phyloP scores from a whole-genome alignment of 2,888 invertebrate species.

The Hemistola chrysoprasaria region DNA sequence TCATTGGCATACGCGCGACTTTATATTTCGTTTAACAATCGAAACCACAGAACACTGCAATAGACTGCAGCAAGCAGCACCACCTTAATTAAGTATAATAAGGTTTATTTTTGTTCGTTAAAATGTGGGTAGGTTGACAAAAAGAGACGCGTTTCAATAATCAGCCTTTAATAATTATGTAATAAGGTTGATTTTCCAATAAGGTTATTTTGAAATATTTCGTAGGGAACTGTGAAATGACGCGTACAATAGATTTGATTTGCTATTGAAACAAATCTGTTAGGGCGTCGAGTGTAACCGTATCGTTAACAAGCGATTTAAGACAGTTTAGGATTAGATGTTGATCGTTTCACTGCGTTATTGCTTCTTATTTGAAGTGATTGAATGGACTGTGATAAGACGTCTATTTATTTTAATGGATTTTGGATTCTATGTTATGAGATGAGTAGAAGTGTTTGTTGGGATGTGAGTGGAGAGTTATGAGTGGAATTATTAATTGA shows the following conservation, averaged over 20 bases:
- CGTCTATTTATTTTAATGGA: neutral
- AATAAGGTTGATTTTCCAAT: too few species aligned
- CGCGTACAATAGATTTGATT: slow-evolving; percentile 59
- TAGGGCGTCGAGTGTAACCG: slow-evolving; percentile 56
- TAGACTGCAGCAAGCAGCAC: too few species aligned
- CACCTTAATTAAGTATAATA: neutral
- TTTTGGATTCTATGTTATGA: too few species aligned
- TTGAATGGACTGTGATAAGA: neutral
- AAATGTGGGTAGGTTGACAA: slow-evolving; percentile 33
- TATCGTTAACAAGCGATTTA: slow-evolving; percentile 38
- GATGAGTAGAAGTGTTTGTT: too few species aligned
- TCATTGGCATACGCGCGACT: slow-evolving; percentile 66
- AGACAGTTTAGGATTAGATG: slow-evolving; percentile 32
- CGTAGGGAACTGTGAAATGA: slow-evolving; percentile 44
- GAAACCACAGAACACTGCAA: slow-evolving; percentile 38
- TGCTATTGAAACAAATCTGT: slow-evolving; percentile 65
- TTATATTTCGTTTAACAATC: slow-evolving; percentile 62
- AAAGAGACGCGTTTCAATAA: slow-evolving; percentile 29
- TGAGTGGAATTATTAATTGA: too few species aligned
- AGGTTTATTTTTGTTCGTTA: slow-evolving; percentile 24
- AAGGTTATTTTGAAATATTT: too few species aligned
- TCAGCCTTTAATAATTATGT: too few species aligned
- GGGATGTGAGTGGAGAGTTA: too few species aligned
- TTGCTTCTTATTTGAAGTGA: slow-evolving; percentile 5
- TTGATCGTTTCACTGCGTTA: slow-evolving; percentile 6